Evolutionary conservation across 2,113 vertebrate genomes (phyloP), one percentile per base, ranked within the genome.

Genomic region (Colaptes auratus): DNA sequence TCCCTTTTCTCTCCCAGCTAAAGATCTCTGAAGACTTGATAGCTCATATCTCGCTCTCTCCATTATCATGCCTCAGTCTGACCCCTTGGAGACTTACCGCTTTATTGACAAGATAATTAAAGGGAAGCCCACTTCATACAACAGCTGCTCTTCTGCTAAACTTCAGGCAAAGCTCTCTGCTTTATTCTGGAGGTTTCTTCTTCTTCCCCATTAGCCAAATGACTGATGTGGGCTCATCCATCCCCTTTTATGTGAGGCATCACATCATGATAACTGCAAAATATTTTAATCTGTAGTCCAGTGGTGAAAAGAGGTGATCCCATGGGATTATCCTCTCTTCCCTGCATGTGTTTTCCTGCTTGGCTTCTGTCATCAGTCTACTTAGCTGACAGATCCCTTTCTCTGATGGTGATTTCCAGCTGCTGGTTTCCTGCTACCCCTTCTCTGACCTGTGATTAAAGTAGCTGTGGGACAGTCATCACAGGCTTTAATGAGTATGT

Each of bases 371-470:
- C 77, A 60, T 52, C 23, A 75, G 66, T 5, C 39, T 65, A 39
- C 46, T 39, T 58, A 28, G 53, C 58, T 73, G 46, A 63, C 82
- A 88, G 42, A 64, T 30, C 61, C 36, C 17, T 61, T 89, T 69
- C 78, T 92, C 48, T 1, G 0, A 2, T 2, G 4, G 15, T 80
- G 10, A 35, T 78, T 80, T 89, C 65, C 4, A 3, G 61, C 27
- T 69, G 35, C 36, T 1, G 1, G 31, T 86, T 90, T 83, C 76
- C 65, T 85, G 64, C 64, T 93, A 21, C 19, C 60, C 44, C 27
- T 83, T 75, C 69, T 77, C 58, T 94, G 82, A 72, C 73, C 52
- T 88, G 65, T 81, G 79, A 64, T 83, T 83, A 67, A 89, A 83
- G 23, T 31, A 44, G 53, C 52, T 83, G 44, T 14, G 21, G 58